phyloP scores from a whole-genome alignment of 2,888 invertebrate species.

The Lottia gigantea region DNA sequence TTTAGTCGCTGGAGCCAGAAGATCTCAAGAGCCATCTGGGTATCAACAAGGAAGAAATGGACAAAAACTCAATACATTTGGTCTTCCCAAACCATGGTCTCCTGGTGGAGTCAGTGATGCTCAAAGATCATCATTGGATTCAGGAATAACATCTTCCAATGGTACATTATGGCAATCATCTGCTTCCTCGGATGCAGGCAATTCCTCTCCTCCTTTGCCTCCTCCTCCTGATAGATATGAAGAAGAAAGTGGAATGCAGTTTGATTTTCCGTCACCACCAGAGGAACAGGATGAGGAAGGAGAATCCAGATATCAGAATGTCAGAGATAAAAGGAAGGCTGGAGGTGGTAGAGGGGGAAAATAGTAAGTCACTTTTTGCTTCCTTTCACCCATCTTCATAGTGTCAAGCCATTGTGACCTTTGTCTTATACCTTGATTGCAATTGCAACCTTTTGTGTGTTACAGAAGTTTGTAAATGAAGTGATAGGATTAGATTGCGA shows the following conservation, averaged over 20 bases:
- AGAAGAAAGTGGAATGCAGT: constrained; percentile 21
- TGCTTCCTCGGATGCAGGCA: constrained; percentile 21
- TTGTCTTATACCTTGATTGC: too few species aligned
- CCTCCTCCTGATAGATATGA: constrained; percentile 26
- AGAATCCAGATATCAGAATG: constrained; percentile 5
- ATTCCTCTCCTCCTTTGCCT: constrained; percentile 27
- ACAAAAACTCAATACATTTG: not conserved
- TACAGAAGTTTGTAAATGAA: too few species aligned
- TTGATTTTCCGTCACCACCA: constrained; percentile 38
- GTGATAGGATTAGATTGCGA: too few species aligned
- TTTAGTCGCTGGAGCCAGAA: not conserved
- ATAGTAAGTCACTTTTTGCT: not conserved
- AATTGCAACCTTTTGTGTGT: too few species aligned
- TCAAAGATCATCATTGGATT: not conserved
- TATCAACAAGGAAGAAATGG: not conserved
- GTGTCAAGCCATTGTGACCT: too few species aligned
- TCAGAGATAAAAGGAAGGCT: not conserved
- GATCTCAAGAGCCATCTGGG: not conserved
- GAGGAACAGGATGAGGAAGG: constrained; percentile 11
- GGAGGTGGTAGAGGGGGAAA: constrained; percentile 13
- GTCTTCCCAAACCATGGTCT: not conserved
- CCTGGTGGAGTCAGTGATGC: not conserved
- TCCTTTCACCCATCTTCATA: too few species aligned
- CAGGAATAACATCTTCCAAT: constrained; percentile 2
- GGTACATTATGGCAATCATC: not conserved